Base-by-base conservation (phyloP, 2,113 vertebrate species). In the Centropus unirufus region DNA sequence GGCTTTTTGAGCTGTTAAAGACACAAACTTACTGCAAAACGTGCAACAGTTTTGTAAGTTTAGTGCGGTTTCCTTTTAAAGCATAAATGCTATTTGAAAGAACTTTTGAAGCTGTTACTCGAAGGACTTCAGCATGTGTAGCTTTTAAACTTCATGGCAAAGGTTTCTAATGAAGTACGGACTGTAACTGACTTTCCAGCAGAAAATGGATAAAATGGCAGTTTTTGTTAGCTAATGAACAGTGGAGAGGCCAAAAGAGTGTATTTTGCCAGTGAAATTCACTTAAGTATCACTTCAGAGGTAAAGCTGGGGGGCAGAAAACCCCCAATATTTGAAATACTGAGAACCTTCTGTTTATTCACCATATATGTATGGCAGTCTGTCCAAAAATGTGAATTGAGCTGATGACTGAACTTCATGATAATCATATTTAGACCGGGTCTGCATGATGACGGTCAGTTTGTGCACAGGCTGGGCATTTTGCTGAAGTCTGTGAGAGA, bases 1-100 rank as follows among this genome's bases (percentile, higher is more conserved):
- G n/a, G 55, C 14, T 3, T 16, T 40, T 72, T 42, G n/a, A n/a
- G 2, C 55, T 42, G 30, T 21, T 54, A 54, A 87, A 80, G 36
- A 39, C 39, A 19, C 58, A 47, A 23, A 62, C 1, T 11, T 68
- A 2, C 2, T 30, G 61, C 2, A 3, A 78, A 87, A 63, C 30
- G 13, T 0, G 0, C 46, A 59, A 21, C 2, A 0, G 9, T 16
- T 14, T 52, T 57, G 3, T 47, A 13, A 67, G 8, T 49, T 89
- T 54, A 11, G 42, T 4, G 17, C 32, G 42, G 16, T 39, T 58
- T 22, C 27, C 12, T 93, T 55, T 42, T 36, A 46, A 87, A 82
- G 75, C 14, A 7, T 39, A 49, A 69, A 52, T 67, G 19, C 39
- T 1, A 1, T 17, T 30, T 69, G 77, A 88, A 83, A 40, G 19